Base-by-base conservation (phyloP, 1,140 invertebrate species). In the Akabosia matsudoensis region DNA sequence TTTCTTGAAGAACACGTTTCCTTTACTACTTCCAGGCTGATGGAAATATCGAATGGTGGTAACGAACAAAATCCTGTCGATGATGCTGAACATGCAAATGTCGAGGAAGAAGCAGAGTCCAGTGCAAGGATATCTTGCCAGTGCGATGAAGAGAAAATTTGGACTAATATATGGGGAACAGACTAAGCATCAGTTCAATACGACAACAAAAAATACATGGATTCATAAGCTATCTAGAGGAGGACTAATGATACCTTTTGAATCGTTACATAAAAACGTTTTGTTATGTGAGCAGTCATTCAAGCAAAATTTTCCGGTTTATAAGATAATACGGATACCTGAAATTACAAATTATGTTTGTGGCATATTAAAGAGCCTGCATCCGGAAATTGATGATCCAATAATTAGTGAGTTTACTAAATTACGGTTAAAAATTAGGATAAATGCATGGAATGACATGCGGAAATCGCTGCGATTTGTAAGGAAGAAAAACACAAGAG, bases 1-100 rank as follows among this genome's bases (percentile, higher is more conserved):
- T 16, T 28, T 14, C 14, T 45, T 10, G 76, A 74, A 24, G 37
- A 70, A 22, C 24, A 22, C 18, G 30, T 64, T n/a, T 52, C 24
- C 31, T 51, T 71, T 33, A 71, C 64, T 18, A 33, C 74, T 51
- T 61, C 54, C 4, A 7, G 54, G n/a, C n/a, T 61, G n/a, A 14
- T 61, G 7, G 54, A 61, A 10, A n/a, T 61, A 10, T 13, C 54
- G n/a, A 61, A 13, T 22, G 7, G 7, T 45, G 37, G 18, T 45
- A 45, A 45, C 37, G 37, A 45, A 18, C 7, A 45, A 45, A 45
- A 45, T n/a, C n/a, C n/a, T n/a, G n/a, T n/a, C 37, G 37, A 45
- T 10, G 37, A 45, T 18, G 37, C 18, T 10, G 7, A 7, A 7
- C 7, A 45, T 45, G 37, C 7, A 45, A 45, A 45, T 45, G 37